Conservation (phyloP, 2,797 vertebrate genomes). For the Masticophis lateralis region DNA sequence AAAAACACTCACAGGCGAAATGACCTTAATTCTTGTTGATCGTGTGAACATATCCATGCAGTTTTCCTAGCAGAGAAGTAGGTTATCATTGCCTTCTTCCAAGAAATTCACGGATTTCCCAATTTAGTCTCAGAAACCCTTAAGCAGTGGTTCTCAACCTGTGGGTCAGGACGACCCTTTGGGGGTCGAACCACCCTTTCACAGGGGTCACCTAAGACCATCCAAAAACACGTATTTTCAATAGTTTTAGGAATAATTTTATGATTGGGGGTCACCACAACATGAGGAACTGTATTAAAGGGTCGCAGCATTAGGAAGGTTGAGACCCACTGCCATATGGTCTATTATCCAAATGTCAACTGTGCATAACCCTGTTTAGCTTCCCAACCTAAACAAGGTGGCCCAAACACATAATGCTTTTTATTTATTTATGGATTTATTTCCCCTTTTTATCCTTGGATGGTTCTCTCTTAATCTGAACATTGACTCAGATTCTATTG, state of each 20-base stretch:
- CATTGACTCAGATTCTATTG: background rate
- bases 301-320: no score
- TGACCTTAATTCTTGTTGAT: background rate
- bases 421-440: background rate
- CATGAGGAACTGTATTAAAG: no score
- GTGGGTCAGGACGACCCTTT: no score
- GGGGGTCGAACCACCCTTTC: no score
- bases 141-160: no score
- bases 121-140: background rate
- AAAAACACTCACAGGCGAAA: background rate
- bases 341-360: background rate
- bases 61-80: background rate
- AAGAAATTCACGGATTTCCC: background rate
- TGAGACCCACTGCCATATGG: no score
- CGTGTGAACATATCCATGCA: background rate
- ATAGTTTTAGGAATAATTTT: no score
- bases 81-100: background rate
- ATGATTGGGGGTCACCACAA: no score
- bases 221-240: no score
- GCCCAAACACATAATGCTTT: background rate
- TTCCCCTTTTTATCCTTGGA: background rate
- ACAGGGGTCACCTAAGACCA: no score
- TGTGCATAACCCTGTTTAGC: background rate
- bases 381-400: background rate
- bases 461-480: background rate